Percentiles rank a stretch among this genome's conserved stretches.
phyloP scores from a whole-genome alignment of 2,797 vertebrate genomes.

The Podarcis lilfordi region DNA sequence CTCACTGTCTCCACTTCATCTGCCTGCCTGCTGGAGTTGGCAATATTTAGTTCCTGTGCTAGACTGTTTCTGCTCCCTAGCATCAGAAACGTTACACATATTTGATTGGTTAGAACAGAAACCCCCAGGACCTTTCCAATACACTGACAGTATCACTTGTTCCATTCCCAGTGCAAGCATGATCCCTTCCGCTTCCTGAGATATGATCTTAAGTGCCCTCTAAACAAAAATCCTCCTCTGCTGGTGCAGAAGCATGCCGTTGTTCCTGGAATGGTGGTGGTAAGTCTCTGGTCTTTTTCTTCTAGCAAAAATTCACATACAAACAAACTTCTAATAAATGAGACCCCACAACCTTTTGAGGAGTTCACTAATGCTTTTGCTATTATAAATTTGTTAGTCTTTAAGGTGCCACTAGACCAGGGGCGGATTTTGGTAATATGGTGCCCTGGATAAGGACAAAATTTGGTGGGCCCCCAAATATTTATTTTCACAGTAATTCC shows the following conservation, averaged over 20 bases:
- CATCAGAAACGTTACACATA: neutral
- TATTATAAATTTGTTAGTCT: too few relatives aligned
- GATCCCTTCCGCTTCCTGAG: slow-evolving; percentile 68
- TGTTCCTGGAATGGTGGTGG: slow-evolving; percentile 64
- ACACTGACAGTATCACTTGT: neutral
- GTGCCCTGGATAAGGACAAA: too few relatives aligned
- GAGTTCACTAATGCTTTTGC: too few relatives aligned
- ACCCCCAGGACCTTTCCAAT: neutral
- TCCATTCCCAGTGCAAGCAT: slow-evolving; percentile 56
- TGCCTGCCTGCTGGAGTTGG: neutral
- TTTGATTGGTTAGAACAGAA: neutral
- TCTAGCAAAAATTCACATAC: neutral
- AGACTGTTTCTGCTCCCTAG: neutral
- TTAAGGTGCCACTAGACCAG: too few relatives aligned
- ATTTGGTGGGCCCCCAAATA: too few relatives aligned
- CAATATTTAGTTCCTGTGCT: neutral
- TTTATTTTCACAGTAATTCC: too few relatives aligned
- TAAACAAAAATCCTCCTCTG: slow-evolving; percentile 50
- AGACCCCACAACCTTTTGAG: too few relatives aligned
- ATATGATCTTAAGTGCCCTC: slow-evolving; percentile 61
- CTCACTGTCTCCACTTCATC: neutral
- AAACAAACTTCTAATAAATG: too few relatives aligned
- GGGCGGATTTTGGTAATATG: too few relatives aligned
- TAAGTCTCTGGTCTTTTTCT: slow-evolving; percentile 44
- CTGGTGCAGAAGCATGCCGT: slow-evolving; percentile 67